A percentile compares a stretch with the other conserved stretches of the same genome.
Evolutionary conservation across 1,140 invertebrate genomes (phyloP).

Genomic region (Solenopsis invicta): DNA sequence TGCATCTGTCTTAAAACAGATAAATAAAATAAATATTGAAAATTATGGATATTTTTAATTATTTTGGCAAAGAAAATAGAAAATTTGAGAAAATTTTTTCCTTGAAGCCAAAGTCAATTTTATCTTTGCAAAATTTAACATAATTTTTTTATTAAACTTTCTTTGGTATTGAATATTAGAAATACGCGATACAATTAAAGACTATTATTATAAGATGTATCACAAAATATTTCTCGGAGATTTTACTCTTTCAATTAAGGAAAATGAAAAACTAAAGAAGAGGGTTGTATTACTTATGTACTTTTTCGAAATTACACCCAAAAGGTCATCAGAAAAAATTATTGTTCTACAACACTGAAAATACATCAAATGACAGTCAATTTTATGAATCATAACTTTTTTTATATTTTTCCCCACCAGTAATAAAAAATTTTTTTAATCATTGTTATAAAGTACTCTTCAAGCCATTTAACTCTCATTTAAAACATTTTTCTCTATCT

Average conservation of each 20-base stretch:
- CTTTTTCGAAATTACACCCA: constrained; percentile 14
- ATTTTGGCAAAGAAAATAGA: not conserved
- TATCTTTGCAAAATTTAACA: not conserved
- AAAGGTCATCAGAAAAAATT: constrained; percentile 20
- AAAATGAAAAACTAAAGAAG: constrained; percentile 18
- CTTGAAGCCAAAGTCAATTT: not conserved
- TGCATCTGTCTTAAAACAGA: constrained; percentile 24
- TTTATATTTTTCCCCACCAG: no score
- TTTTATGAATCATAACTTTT: constrained; percentile 39
- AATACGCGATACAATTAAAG: not conserved
- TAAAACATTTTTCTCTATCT: no score
- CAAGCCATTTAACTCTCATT: no score
- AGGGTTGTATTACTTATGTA: not conserved
- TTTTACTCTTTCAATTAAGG: constrained; percentile 5
- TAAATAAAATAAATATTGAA: not conserved
- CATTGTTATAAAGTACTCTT: no score
- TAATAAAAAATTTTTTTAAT: no score
- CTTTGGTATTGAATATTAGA: not conserved
- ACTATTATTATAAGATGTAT: not conserved
- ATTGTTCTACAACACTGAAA: not conserved
- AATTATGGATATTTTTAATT: constrained; percentile 16
- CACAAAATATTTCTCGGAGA: not conserved
- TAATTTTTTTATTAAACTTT: not conserved
- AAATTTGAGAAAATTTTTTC: no score
- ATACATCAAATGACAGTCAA: constrained; percentile 15